Evolutionary conservation across 2,797 vertebrate species (phyloP).

Genomic region (Phrynocephalus vlangalii): DNA sequence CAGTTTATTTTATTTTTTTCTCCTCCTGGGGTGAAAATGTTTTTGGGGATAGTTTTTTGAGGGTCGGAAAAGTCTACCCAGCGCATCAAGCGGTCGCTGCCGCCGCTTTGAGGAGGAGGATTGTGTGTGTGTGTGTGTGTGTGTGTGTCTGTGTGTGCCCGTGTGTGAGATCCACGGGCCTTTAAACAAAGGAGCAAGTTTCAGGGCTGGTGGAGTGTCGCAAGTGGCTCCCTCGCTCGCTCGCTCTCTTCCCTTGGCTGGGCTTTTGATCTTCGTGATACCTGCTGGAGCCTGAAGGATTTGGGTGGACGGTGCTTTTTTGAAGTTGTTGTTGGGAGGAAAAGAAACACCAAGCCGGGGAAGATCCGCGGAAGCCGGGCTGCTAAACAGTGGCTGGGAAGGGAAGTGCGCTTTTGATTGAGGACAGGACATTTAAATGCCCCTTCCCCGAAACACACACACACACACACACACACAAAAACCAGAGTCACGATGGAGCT

Average conservation of each 20-base stretch:
- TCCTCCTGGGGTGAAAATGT: neutral
- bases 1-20: neutral
- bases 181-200: constrained; percentile 86
- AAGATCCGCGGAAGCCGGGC: constrained; percentile 34
- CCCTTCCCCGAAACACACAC: constrained; percentile 75
- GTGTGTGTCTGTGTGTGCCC: neutral
- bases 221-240: constrained; percentile 52
- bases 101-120: constrained; percentile 46
- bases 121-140: neutral
- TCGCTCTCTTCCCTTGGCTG: neutral
- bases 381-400: constrained; percentile 77
- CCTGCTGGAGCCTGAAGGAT: constrained; percentile 63
- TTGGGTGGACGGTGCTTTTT: constrained; percentile 25
- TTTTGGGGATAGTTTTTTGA: neutral
- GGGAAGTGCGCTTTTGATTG: constrained; percentile 84
- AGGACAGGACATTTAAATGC: constrained; percentile 96
- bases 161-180: constrained; percentile 73
- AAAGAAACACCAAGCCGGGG: constrained; percentile 35
- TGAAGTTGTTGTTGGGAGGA: constrained; percentile 35
- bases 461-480: constrained; percentile 47
- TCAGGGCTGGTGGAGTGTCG: constrained; percentile 60
- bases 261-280: constrained; percentile 43
- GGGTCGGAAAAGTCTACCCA: neutral
- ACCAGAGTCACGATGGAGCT: constrained; percentile 56
- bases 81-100: constrained; percentile 30